Conservation (phyloP, 2,797 vertebrate species). For the Manis javanica region DNA sequence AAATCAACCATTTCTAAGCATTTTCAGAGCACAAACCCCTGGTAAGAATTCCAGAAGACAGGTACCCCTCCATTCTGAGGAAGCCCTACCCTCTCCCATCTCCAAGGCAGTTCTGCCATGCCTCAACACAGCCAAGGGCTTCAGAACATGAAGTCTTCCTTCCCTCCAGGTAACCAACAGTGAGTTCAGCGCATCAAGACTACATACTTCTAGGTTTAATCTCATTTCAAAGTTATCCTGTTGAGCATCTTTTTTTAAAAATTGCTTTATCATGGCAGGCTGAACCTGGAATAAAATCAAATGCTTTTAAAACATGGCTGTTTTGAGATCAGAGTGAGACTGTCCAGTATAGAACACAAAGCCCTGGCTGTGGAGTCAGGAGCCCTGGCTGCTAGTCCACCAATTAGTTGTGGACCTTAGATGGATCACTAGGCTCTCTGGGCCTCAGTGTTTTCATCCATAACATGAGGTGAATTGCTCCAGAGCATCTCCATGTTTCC, state of each 20-base stretch:
- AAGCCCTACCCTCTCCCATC: background rate
- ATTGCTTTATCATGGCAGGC: constrained; percentile 10
- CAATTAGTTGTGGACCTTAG: background rate
- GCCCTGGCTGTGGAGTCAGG: background rate
- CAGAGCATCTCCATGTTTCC: background rate
- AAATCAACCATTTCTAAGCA: background rate
- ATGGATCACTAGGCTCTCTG: background rate
- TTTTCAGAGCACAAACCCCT: background rate
- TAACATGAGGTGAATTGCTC: background rate
- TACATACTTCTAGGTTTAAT: background rate
- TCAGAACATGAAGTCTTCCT: background rate
- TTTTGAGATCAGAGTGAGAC: background rate
- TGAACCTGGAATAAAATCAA: constrained; percentile 39
- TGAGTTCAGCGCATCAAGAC: constrained; percentile 54
- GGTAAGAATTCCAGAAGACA: background rate
- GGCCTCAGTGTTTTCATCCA: background rate
- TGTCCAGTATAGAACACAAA: background rate
- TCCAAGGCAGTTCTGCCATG: background rate
- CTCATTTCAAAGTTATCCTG: constrained; percentile 35
- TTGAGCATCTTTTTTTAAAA: background rate
- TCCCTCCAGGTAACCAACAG: constrained; percentile 53
- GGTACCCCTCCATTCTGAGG: background rate
- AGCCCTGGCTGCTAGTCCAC: background rate
- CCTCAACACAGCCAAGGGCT: background rate
- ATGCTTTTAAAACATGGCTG: background rate